Conservation (phyloP, 1,140 invertebrate genomes). For the Stratiolaelaps scimitus region DNA sequence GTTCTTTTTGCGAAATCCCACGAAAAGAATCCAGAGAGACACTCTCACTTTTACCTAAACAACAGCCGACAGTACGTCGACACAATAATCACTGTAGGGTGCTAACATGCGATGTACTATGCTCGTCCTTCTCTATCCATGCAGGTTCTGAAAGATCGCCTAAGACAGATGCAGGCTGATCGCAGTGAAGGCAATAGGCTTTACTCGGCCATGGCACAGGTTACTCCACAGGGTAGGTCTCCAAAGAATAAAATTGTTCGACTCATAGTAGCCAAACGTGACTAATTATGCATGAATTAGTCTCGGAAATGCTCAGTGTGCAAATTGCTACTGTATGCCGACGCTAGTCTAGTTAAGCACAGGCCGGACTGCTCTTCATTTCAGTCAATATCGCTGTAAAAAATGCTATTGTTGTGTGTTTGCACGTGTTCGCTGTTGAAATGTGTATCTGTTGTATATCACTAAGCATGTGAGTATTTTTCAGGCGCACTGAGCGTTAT, state of each 20-base stretch:
- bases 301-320: no score
- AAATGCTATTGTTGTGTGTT: neutral
- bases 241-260: no score
- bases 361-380: neutral
- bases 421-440: neutral
- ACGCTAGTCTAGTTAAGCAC: neutral
- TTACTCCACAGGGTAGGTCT: constrained; percentile 14
- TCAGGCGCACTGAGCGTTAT: constrained; percentile 10
- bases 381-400: neutral
- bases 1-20: no score
- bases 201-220: constrained; percentile 21
- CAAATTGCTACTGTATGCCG: no score
- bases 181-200: constrained; percentile 13
- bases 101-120: no score
- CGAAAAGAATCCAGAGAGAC: no score
- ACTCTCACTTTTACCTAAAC: no score
- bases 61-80: no score
- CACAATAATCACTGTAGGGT: no score
- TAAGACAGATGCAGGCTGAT: constrained; percentile 2
- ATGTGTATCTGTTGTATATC: neutral
- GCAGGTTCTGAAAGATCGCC: neutral
- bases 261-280: no score
- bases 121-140: no score
- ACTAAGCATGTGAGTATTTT: neutral
- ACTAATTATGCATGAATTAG: no score